These are phyloP conservation scores for Lucifuga dentata DNA, from an alignment of 2,113 vertebrate genomes.

Conservation along the genomic window DNA sequence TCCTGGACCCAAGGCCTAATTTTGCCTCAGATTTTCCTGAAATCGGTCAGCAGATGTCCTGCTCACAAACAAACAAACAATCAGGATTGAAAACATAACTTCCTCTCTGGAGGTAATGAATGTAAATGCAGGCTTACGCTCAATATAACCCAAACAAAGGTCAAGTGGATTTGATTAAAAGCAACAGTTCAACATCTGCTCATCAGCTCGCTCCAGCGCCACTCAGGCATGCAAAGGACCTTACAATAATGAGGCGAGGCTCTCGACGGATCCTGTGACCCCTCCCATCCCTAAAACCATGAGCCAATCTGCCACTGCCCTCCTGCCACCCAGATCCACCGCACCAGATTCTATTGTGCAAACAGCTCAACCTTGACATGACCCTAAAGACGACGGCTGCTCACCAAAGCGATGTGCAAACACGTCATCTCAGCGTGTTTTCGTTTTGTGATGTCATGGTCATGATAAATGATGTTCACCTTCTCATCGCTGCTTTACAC, in stretches of 20 bases:
- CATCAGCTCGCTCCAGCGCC: constrained; percentile 77
- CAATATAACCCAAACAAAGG: constrained; percentile 82
- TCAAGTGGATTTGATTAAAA: constrained; percentile 84
- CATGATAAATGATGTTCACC: not conserved
- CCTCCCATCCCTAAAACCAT: constrained; percentile 2
- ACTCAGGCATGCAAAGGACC: constrained; percentile 73
- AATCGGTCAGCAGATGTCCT: too few species aligned
- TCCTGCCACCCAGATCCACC: constrained; percentile 42
- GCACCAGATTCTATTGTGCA: constrained; percentile 38
- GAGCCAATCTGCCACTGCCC: constrained; percentile 3
- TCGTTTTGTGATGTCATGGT: constrained; percentile 36
- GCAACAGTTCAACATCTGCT: constrained; percentile 85
- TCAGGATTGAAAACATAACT: too few species aligned
- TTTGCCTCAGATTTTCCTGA: too few species aligned
- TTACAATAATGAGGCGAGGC: constrained; percentile 76
- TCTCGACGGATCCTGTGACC: constrained; percentile 58
- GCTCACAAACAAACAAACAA: too few species aligned
- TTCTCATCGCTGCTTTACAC: not conserved
- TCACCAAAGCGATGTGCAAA: constrained; percentile 55
- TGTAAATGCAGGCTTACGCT: constrained; percentile 64
- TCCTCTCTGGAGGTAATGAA: too few species aligned
- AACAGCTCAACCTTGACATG: constrained; percentile 60
- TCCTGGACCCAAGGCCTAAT: too few species aligned
- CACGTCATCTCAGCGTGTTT: constrained; percentile 44
- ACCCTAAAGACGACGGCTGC: constrained; percentile 54